A percentile compares a stretch with the other conserved stretches of the same genome.
Evolutionary conservation across 1,140 invertebrate genomes (phyloP).

Genomic region (Cherax quadricarinatus): DNA sequence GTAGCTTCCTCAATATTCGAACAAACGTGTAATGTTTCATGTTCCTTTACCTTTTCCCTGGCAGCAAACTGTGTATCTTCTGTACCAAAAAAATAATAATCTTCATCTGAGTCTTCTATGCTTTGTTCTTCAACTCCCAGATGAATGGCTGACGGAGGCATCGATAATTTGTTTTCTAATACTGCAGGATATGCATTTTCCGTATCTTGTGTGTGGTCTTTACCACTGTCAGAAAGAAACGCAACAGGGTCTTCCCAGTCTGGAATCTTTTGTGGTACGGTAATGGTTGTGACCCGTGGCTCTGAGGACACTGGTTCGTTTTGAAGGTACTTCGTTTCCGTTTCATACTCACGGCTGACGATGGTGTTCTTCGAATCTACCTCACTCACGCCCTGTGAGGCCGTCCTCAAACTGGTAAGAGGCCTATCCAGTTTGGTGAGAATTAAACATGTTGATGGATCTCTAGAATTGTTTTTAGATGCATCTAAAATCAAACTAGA

Average conservation of each 20-base stretch:
- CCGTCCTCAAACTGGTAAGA: background rate
- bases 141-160: background rate
- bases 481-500: background rate
- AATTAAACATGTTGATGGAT: background rate
- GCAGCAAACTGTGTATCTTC: background rate
- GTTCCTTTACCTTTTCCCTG: background rate
- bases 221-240: background rate
- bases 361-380: background rate
- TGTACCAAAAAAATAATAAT: background rate
- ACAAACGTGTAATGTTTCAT: background rate
- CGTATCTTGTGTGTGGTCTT: too few species aligned
- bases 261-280: background rate
- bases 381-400: background rate
- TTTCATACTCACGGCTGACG: conserved; percentile 12
- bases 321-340: background rate
- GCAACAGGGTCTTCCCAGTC: conserved; percentile 24
- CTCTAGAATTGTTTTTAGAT: background rate
- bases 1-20: background rate
- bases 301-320: background rate
- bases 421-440: background rate
- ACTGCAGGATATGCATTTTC: background rate
- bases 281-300: background rate
- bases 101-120: background rate
- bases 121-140: background rate
- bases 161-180: background rate